phyloP scores from a whole-genome alignment of 2,797 vertebrate species.

The Euthynnus affinis region DNA sequence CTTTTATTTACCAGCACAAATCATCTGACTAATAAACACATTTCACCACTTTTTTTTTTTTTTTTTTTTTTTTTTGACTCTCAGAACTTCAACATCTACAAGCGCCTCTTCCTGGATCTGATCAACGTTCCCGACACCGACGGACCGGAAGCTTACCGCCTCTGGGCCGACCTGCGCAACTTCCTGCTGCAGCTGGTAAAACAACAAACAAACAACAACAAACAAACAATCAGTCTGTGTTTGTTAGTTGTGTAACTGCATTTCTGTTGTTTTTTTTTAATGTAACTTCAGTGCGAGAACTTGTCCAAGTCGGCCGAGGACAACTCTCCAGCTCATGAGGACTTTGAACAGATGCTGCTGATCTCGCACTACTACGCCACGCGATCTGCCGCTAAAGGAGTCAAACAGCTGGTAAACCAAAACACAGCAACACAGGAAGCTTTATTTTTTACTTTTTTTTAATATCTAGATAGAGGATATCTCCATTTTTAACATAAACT shows the following conservation, averaged over 20 bases:
- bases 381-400: constrained; percentile 88
- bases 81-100: constrained; percentile 99
- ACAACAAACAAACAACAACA: constrained; percentile 71
- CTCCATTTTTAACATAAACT: too few species aligned
- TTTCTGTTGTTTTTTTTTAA: not conserved
- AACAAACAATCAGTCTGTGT: too few species aligned
- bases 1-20: not conserved
- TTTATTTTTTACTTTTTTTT: not conserved
- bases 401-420: constrained; percentile 90
- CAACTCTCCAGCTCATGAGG: constrained; percentile 89
- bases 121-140: constrained; percentile 86
- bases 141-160: constrained; percentile 87
- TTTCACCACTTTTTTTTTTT: not conserved
- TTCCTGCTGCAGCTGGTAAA: constrained; percentile 91
- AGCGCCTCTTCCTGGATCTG: constrained; percentile 93
- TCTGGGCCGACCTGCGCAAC: constrained; percentile 92
- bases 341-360: constrained; percentile 94
- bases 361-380: constrained; percentile 92
- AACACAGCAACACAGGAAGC: not conserved
- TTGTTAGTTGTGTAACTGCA: too few species aligned
- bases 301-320: constrained; percentile 91
- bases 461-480: too few species aligned
- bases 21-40: not conserved
- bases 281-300: constrained; percentile 90
- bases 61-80: too few species aligned